Percentiles rank a stretch among this genome's conserved stretches.
phyloP scores from a whole-genome alignment of 2,113 vertebrate species.

The Labrus mixtus region DNA sequence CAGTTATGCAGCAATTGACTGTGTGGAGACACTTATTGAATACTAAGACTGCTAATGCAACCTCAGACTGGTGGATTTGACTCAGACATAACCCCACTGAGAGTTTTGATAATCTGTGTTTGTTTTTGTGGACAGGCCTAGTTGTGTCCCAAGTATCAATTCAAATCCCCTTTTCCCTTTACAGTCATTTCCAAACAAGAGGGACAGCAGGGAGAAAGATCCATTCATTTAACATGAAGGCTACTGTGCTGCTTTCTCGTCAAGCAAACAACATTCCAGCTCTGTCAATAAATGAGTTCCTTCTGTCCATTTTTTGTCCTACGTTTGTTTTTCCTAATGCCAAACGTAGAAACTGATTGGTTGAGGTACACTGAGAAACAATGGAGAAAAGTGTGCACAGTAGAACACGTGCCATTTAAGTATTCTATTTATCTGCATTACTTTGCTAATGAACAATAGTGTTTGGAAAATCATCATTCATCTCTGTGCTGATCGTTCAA shows the following conservation, averaged over 20 bases:
- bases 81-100: neutral
- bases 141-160: conserved; percentile 10
- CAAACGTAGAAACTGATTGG: neutral
- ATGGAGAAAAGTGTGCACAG: neutral
- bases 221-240: conserved; percentile 77
- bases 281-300: neutral
- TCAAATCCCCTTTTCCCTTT: conserved; percentile 8
- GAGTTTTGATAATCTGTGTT: neutral
- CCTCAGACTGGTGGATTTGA: neutral
- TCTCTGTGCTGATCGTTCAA: neutral
- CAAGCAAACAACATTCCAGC: neutral
- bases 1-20: no score
- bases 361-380: neutral
- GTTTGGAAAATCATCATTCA: neutral
- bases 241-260: neutral
- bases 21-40: neutral
- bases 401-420: neutral
- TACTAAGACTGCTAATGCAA: neutral
- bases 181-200: conserved; percentile 74
- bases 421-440: neutral
- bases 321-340: neutral
- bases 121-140: neutral
- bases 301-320: neutral
- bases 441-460: neutral
- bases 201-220: conserved; percentile 60